Evolutionary conservation across 2,888 invertebrate genomes (phyloP).

Genomic region (Andrena haemorrhoa): DNA sequence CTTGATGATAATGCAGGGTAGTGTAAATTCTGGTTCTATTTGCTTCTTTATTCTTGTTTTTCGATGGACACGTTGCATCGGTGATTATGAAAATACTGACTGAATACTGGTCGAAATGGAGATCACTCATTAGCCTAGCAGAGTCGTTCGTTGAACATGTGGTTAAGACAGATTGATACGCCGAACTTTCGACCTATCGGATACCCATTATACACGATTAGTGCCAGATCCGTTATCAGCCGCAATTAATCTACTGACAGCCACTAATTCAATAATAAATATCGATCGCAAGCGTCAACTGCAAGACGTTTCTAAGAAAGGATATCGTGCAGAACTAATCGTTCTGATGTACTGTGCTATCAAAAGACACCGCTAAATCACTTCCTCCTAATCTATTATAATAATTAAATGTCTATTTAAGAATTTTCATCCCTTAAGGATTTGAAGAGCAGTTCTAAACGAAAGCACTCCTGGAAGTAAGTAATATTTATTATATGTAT

Average conservation of each 20-base stretch:
- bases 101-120: slow-evolving; percentile 33
- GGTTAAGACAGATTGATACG: slow-evolving; percentile 66
- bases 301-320: background rate
- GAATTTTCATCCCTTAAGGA: no score
- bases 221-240: slow-evolving; percentile 49
- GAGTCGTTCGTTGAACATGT: slow-evolving; percentile 53
- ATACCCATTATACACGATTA: slow-evolving; percentile 65
- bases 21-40: no score
- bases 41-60: no score
- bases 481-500: no score
- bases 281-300: slow-evolving; percentile 18
- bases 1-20: no score
- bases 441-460: no score
- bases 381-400: no score
- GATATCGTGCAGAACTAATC: background rate
- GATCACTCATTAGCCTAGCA: slow-evolving; percentile 54
- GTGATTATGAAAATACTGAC: slow-evolving; percentile 28
- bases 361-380: background rate
- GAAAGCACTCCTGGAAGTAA: no score
- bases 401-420: no score
- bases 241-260: slow-evolving; percentile 57
- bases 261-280: slow-evolving; percentile 50
- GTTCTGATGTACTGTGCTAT: background rate
- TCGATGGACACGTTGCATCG: background rate
- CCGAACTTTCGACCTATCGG: slow-evolving; percentile 64